Conservation (phyloP, 2,797 vertebrate species). For the Fundulus diaphanus region DNA sequence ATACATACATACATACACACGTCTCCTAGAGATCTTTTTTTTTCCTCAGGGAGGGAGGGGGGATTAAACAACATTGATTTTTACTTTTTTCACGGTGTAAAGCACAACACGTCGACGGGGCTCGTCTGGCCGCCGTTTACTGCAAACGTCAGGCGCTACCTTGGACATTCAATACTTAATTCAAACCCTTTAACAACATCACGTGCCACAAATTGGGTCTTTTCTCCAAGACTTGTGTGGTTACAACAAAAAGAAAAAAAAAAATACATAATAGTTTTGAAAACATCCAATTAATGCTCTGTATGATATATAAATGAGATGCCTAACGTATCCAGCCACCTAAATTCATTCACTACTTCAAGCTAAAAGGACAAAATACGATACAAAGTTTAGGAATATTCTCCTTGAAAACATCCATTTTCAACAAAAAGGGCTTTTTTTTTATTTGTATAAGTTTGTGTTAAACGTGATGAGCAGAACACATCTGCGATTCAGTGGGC, state of each 20-base stretch:
- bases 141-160: conserved; percentile 71
- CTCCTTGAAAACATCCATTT: conserved; percentile 75
- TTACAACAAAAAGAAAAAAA: conserved; percentile 56
- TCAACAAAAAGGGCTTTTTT: conserved; percentile 65
- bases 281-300: conserved; percentile 74
- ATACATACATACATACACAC: conserved; percentile 78
- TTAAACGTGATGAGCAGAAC: conserved; percentile 70
- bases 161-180: conserved; percentile 78
- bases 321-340: conserved; percentile 77
- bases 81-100: conserved; percentile 80
- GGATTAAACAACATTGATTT: conserved; percentile 75
- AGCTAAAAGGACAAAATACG: conserved; percentile 83
- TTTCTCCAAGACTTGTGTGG: conserved; percentile 71
- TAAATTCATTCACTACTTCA: conserved; percentile 83
- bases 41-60: conserved; percentile 36
- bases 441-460: conserved; percentile 25
- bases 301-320: conserved; percentile 73
- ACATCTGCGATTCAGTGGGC: conserved; percentile 70
- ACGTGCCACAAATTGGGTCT: conserved; percentile 73
- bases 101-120: conserved; percentile 78
- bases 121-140: conserved; percentile 51
- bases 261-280: conserved; percentile 78
- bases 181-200: conserved; percentile 69
- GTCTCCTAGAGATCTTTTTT: conserved; percentile 77
- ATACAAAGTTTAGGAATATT: conserved; percentile 75